These are phyloP conservation scores for Diarsia mendica DNA, from an alignment of 2,888 invertebrate genomes.

Conservation along the genomic window DNA sequence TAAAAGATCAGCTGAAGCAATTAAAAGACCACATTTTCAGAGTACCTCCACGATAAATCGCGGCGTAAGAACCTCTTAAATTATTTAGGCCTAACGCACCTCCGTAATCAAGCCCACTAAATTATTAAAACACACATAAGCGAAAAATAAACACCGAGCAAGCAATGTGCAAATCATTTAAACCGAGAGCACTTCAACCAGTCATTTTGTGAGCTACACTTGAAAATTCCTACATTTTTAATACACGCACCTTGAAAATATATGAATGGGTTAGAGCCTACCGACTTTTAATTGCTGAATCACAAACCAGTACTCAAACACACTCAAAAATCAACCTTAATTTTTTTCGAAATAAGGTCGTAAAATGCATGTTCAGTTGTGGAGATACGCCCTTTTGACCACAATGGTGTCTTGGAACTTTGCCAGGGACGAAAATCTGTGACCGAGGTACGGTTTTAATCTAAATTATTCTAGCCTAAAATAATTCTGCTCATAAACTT, in stretches of 20 bases:
- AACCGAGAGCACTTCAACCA: constrained; percentile 29
- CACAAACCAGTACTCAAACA: neutral
- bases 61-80: neutral
- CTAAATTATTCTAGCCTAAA: constrained; percentile 67
- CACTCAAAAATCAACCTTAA: constrained; percentile 3
- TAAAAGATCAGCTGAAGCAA: neutral
- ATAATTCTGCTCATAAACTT: constrained; percentile 62
- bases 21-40: neutral
- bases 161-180: constrained; percentile 43
- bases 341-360: neutral
- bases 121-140: constrained; percentile 33
- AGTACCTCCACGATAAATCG: neutral
- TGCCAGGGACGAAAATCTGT: constrained; percentile 68
- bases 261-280: constrained; percentile 57
- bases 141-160: constrained; percentile 40
- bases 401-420: constrained; percentile 52
- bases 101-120: constrained; percentile 20
- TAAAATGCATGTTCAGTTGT: neutral
- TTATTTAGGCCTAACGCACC: neutral
- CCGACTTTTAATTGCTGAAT: constrained; percentile 48
- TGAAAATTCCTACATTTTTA: constrained; percentile 61
- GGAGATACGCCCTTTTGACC: constrained; percentile 21
- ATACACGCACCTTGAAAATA: constrained; percentile 63
- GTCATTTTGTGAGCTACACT: constrained; percentile 54
- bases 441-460: constrained; percentile 66